Evolutionary conservation across 2,113 vertebrate genomes (phyloP).

Genomic region (Rhynchomys soricoides): DNA sequence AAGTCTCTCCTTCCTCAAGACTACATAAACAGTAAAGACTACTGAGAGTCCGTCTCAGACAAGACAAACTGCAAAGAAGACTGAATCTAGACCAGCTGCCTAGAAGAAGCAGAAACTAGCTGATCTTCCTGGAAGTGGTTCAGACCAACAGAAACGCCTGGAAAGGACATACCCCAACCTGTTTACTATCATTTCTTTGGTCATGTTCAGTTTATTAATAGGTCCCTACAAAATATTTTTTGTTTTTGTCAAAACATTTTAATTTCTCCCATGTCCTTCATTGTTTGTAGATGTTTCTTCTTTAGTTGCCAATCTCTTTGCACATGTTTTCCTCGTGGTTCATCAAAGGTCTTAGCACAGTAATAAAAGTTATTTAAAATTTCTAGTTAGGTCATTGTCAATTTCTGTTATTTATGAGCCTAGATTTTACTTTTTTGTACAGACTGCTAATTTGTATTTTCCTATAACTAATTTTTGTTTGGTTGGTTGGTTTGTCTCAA

Average conservation of each 20-base stretch:
- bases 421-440: background rate
- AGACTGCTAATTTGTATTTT: slow-evolving; percentile 21
- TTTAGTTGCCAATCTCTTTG: background rate
- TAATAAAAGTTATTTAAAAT: slow-evolving; percentile 14
- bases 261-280: background rate
- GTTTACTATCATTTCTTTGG: slow-evolving; percentile 14
- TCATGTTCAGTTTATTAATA: background rate
- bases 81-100: background rate
- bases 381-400: background rate
- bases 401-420: background rate
- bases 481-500: background rate
- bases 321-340: background rate
- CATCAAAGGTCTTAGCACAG: background rate
- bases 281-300: slow-evolving; percentile 3
- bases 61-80: background rate
- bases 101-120: background rate
- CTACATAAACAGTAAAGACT: background rate
- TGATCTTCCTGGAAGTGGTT: too few relatives aligned
- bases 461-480: background rate
- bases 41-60: background rate
- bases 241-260: background rate
- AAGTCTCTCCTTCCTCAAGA: background rate
- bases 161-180: background rate
- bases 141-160: background rate
- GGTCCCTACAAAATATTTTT: background rate